Percentiles rank a stretch among this genome's conserved stretches.
Conservation (phyloP, 2,888 invertebrate genomes). For the Lypha dubia region DNA sequence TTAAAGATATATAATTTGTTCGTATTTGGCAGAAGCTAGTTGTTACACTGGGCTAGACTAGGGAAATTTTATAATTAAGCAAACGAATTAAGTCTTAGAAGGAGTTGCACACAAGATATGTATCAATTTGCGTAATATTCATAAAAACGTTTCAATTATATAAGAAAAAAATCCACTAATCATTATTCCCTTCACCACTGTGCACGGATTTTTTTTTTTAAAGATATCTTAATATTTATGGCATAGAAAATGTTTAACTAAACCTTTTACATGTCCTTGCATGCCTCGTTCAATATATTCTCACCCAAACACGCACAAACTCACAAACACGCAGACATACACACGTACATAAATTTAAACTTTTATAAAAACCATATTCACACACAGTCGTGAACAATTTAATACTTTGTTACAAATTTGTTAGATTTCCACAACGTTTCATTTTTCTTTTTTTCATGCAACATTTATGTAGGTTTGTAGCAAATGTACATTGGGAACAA, state of each 20-base stretch:
- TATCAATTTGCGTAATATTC: too few relatives aligned
- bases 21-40: not conserved
- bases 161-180: too few relatives aligned
- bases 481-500: conserved; percentile 48
- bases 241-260: conserved; percentile 57
- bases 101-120: too few relatives aligned
- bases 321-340: not conserved
- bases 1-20: conserved; percentile 33
- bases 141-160: too few relatives aligned
- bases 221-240: conserved; percentile 59
- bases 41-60: not conserved
- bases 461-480: conserved; percentile 16
- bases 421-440: conserved; percentile 49
- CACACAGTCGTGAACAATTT: conserved; percentile 36
- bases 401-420: conserved; percentile 66
- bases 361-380: not conserved
- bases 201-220: conserved; percentile 9
- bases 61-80: not conserved
- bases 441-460: conserved; percentile 30
- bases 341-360: not conserved
- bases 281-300: conserved; percentile 35
- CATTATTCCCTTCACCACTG: not conserved
- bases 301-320: not conserved
- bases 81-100: too few relatives aligned
- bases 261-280: conserved; percentile 60